Evolutionary conservation across 1,140 invertebrate species (phyloP).

Genomic region (Laupala kohalensis): DNA sequence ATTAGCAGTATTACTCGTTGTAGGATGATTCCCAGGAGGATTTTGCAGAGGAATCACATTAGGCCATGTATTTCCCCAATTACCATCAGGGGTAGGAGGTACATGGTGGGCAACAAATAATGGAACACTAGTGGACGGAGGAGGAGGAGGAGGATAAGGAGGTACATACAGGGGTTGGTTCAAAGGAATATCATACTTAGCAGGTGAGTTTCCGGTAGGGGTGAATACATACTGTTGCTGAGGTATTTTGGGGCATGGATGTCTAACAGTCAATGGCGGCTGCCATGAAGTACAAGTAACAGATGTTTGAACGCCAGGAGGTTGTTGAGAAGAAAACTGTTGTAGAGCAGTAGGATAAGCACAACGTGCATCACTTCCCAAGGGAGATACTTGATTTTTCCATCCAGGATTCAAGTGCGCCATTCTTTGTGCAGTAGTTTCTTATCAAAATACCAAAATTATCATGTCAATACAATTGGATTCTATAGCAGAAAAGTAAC

Average conservation of each 20-base stretch:
- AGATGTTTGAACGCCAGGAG: background rate
- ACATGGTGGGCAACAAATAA: background rate
- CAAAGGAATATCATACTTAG: background rate
- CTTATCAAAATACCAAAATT: no score
- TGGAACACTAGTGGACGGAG: background rate
- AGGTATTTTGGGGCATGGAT: background rate
- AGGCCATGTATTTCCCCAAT: background rate
- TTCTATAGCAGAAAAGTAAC: no score
- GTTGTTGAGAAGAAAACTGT: background rate
- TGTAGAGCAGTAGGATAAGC: background rate
- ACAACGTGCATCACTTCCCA: background rate
- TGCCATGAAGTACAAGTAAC: background rate
- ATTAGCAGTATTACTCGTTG: background rate
- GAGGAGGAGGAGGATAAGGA: background rate
- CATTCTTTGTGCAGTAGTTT: no score
- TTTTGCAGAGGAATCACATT: background rate
- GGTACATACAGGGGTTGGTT: background rate
- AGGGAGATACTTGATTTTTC: background rate
- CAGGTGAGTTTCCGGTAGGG: background rate
- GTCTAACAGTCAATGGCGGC: background rate
- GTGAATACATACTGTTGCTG: background rate
- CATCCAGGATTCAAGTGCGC: background rate
- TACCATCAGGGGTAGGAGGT: background rate
- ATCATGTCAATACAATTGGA: no score
- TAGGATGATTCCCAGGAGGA: background rate